Conservation (phyloP, 2,797 vertebrate genomes). For the Acanthiza pusilla region DNA sequence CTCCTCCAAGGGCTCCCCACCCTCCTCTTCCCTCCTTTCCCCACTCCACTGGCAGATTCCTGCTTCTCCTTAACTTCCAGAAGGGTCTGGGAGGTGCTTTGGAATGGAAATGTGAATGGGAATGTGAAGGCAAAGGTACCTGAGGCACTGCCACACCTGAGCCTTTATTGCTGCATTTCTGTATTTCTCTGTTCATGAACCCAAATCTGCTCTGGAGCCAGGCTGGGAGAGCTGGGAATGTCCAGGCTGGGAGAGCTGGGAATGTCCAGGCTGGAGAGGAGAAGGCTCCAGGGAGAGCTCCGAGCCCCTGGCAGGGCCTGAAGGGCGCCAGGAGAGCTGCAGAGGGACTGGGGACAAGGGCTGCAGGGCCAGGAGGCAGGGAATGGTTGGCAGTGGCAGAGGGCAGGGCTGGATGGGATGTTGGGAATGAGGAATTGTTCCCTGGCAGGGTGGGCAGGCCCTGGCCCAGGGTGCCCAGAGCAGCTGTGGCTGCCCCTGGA, state of each 20-base stretch:
- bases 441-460: background rate
- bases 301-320: background rate
- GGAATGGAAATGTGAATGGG: background rate
- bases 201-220: background rate
- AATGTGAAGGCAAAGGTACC: background rate
- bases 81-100: background rate
- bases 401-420: fast-evolving
- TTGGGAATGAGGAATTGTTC: background rate
- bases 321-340: background rate
- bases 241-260: background rate
- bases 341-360: background rate
- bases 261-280: background rate
- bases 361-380: fast-evolving
- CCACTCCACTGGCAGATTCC: background rate
- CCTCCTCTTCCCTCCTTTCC: background rate
- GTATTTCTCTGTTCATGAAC: background rate
- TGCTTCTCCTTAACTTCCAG: background rate
- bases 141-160: background rate
- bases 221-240: background rate
- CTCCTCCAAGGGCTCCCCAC: background rate
- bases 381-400: background rate
- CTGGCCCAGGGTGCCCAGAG: fast-evolving
- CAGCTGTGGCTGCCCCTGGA: background rate
- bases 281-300: background rate
- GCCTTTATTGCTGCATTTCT: background rate